Evolutionary conservation across 2,888 invertebrate genomes (phyloP), one percentile per base, ranked within the genome.

Genomic region (Andrena praecox): DNA sequence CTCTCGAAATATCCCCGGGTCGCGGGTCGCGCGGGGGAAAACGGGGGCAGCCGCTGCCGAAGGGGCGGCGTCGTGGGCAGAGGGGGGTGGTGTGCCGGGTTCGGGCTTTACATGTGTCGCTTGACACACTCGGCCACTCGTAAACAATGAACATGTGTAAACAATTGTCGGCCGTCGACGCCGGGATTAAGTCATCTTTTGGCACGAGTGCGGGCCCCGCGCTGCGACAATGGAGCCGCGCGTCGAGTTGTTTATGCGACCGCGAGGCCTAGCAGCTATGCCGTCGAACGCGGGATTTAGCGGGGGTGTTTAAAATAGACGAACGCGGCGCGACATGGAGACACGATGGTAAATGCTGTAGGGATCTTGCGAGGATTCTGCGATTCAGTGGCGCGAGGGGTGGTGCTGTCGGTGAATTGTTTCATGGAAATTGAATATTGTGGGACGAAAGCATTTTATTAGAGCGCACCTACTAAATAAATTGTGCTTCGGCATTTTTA

Each of bases 1-100:
- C 86, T 20, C 56, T 86, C 76, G 73, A 86, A 86, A 86, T 86
- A 86, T 78, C 79, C 42, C 12, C 52, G 62, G 48, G 4, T 33
- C 72, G 60, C 52, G 5, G 29, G 33, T 50, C 76, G 59, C 52
- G 73, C 48, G 52, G 27, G 31, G 42, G 24, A n/a, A 33, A 35
- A 27, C 27, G n/a, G 29, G 5, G 6, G 7, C 20, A n/a, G 42
- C 60, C 12, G 50, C 10, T 50, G 31, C 29, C 33, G 27, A 31
- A 2, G 31, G 60, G 31, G 16, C 60, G 56, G 56, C 24, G 27
- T 54, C 7, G 12, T 4, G 0, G 56, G 27, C 56, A 10, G 12
- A 54, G 27, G 56, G 56, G 20, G 24, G 54, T 24, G 24, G 10
- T 20, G 10, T 20, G 24, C 24, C 24, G 24, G 0, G 56, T 24